Percentiles rank a stretch among this genome's conserved stretches.
phyloP scores from a whole-genome alignment of 2,113 vertebrate species.

The Pholis gunnellus region DNA sequence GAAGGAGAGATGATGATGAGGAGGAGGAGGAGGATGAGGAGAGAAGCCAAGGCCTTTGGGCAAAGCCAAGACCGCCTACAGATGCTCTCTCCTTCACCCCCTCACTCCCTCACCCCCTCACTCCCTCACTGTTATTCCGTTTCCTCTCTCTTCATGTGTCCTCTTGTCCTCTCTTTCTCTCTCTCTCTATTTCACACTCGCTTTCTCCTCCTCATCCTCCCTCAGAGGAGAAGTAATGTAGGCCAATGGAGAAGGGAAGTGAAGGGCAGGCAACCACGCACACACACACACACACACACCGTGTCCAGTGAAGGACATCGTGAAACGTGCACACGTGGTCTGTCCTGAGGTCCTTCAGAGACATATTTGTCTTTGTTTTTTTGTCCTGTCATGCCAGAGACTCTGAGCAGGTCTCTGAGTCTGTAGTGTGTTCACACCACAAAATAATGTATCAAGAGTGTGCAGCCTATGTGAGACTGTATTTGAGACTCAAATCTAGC shows the following conservation, averaged over 20 bases:
- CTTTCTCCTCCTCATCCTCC: conserved; percentile 31
- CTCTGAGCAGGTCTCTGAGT: too few relatives aligned
- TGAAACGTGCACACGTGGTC: neutral
- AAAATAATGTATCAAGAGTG: neutral
- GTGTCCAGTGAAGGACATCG: neutral
- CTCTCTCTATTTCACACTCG: conserved; percentile 14
- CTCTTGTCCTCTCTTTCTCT: conserved; percentile 23
- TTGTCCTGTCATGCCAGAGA: conserved; percentile 11
- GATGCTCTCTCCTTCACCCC: conserved; percentile 61
- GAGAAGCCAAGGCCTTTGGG: conserved; percentile 75
- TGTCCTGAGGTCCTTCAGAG: neutral
- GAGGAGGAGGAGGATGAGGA: conserved; percentile 59
- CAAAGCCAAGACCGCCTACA: conserved; percentile 78
- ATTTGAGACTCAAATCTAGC: neutral
- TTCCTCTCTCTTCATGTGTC: conserved; percentile 28
- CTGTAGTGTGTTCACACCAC: neutral
- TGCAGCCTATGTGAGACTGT: neutral
- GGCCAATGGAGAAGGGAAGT: conserved; percentile 54
- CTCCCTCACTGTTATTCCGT: conserved; percentile 30
- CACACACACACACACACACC: conserved; percentile 15
- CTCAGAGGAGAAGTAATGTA: conserved; percentile 51
- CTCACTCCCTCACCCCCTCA: conserved; percentile 38
- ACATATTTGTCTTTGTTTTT: neutral
- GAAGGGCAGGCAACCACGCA: conserved; percentile 28
- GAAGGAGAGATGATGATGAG: conserved; percentile 56